A percentile compares a stretch with the other conserved stretches of the same genome.
These are phyloP conservation scores for Conistra vaccinii DNA, from an alignment of 2,888 invertebrate species.

Conservation along the genomic window DNA sequence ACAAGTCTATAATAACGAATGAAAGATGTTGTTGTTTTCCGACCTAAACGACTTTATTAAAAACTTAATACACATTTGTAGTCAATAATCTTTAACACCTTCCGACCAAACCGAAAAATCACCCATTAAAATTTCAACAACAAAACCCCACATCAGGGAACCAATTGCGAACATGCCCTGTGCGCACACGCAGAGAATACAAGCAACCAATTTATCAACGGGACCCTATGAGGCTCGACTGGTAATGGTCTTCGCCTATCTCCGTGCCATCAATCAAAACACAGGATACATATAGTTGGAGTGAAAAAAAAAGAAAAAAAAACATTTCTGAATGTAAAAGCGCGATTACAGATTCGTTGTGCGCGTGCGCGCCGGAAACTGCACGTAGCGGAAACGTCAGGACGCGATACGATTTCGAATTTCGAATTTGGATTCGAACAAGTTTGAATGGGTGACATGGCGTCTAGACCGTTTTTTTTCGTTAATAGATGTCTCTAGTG, in stretches of 20 bases:
- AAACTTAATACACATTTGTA: slow-evolving; percentile 48
- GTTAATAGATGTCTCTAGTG: slow-evolving; percentile 69
- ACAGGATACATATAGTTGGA: slow-evolving; percentile 87
- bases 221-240: slow-evolving; percentile 78
- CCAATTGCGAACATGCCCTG: slow-evolving; percentile 78
- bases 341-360: slow-evolving; percentile 87
- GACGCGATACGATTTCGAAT: slow-evolving; percentile 90
- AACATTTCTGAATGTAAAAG: slow-evolving; percentile 72
- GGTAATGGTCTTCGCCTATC: slow-evolving; percentile 84
- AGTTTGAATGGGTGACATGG: slow-evolving; percentile 83
- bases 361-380: slow-evolving; percentile 87
- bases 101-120: slow-evolving; percentile 61
- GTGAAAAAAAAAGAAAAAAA: slow-evolving; percentile 72
- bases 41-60: slow-evolving; percentile 39
- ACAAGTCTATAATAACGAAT: background rate
- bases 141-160: slow-evolving; percentile 71
- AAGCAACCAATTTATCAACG: slow-evolving; percentile 83
- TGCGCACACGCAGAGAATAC: slow-evolving; percentile 79
- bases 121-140: slow-evolving; percentile 67
- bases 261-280: slow-evolving; percentile 86
- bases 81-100: slow-evolving; percentile 54
- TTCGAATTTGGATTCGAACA: slow-evolving; percentile 85
- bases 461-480: slow-evolving; percentile 80
- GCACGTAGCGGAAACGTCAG: slow-evolving; percentile 90
- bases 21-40: slow-evolving; percentile 3